Evolutionary conservation across 2,113 vertebrate species (phyloP).

Genomic region (Aleadryas rufinucha): DNA sequence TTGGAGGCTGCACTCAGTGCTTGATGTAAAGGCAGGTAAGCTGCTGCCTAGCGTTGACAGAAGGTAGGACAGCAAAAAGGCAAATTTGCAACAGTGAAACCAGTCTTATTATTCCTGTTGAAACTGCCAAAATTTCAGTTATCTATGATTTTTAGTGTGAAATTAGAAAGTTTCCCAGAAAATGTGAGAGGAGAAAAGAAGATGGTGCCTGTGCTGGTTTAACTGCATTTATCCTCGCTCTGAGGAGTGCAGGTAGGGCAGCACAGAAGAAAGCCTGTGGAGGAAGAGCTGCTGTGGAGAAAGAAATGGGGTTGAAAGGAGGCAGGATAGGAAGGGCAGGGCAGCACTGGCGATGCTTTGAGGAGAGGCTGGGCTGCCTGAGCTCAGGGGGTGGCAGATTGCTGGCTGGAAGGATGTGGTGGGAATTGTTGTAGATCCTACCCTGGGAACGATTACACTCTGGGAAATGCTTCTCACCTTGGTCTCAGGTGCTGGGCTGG

Average conservation of each 20-base stretch:
- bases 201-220: not conserved
- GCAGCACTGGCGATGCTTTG: not conserved
- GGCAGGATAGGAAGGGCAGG: not conserved
- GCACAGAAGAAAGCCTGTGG: not conserved
- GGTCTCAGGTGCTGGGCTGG: not conserved
- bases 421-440: not conserved
- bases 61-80: not conserved
- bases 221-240: not conserved
- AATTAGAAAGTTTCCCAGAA: not conserved
- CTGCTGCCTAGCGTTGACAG: not conserved
- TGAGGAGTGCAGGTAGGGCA: not conserved
- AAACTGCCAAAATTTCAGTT: not conserved
- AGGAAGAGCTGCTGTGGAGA: not conserved
- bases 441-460: not conserved
- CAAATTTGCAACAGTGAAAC: not conserved
- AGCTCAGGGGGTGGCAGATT: not conserved
- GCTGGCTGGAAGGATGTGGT: not conserved
- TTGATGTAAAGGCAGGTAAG: not conserved
- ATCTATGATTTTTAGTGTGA: not conserved
- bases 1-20: not conserved
- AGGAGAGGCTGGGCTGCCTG: not conserved
- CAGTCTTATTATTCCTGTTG: not conserved
- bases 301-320: not conserved
- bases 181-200: not conserved
- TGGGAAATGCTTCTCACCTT: not conserved